phyloP scores from a whole-genome alignment of 2,797 vertebrate genomes.

The Oreochromis grahami region DNA sequence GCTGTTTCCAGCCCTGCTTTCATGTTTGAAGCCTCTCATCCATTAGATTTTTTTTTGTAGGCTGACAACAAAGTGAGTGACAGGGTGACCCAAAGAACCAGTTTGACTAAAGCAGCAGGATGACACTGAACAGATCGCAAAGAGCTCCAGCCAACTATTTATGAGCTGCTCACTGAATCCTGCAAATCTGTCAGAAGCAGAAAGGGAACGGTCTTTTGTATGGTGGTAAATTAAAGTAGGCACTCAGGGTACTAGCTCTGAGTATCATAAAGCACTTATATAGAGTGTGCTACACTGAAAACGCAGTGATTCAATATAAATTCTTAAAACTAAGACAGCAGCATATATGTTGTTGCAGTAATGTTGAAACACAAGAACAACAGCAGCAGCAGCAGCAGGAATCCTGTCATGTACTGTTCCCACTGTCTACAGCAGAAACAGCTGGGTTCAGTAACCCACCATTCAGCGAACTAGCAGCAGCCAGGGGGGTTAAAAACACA shows the following conservation, averaged over 20 bases:
- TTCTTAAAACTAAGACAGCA: background rate
- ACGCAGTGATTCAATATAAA: background rate
- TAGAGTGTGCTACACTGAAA: background rate
- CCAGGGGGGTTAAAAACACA: background rate
- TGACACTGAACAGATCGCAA: slow-evolving; percentile 16
- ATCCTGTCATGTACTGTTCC: background rate
- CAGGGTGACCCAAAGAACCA: slow-evolving; percentile 10
- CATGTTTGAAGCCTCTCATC: background rate
- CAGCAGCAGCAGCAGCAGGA: background rate
- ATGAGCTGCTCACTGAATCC: background rate
- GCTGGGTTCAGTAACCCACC: background rate
- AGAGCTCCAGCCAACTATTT: background rate
- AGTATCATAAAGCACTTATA: background rate
- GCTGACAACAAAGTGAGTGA: slow-evolving; percentile 5
- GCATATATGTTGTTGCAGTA: background rate
- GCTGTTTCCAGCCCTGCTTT: background rate
- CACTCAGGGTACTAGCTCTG: background rate
- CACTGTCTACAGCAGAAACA: slow-evolving; percentile 11
- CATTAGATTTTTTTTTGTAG: background rate
- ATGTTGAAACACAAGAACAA: background rate
- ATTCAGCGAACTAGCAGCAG: background rate
- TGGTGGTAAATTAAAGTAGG: background rate
- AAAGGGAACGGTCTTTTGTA: background rate
- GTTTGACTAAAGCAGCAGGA: background rate
- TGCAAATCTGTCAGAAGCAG: background rate